A percentile compares a stretch with the other conserved stretches of the same genome.
phyloP scores from a whole-genome alignment of 2,888 invertebrate genomes.

The Plagodis dolabraria region DNA sequence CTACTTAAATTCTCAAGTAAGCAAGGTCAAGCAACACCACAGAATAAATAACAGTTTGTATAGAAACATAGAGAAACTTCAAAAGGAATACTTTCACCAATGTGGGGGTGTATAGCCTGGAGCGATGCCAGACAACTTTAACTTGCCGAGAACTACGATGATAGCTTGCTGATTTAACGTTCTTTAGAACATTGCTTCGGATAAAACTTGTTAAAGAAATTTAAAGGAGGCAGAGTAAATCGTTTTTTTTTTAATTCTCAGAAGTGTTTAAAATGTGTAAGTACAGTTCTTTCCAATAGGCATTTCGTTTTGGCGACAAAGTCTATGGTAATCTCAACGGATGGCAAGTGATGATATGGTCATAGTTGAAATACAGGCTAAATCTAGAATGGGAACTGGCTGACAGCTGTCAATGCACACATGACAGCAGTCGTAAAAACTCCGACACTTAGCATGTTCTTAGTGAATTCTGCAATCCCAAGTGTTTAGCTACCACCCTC shows the following conservation, averaged over 20 bases:
- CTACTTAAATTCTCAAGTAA: conserved; percentile 10
- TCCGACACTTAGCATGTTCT: too few species aligned
- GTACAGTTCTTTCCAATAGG: too few species aligned
- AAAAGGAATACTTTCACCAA: conserved; percentile 50
- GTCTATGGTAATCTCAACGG: too few species aligned
- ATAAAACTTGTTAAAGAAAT: background rate
- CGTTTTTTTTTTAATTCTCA: background rate
- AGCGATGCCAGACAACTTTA: conserved; percentile 46
- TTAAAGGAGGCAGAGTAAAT: background rate
- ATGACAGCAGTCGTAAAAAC: too few species aligned
- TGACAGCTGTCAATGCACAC: too few species aligned
- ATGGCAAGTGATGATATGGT: too few species aligned
- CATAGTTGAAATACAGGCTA: too few species aligned
- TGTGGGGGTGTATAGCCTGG: conserved; percentile 44
- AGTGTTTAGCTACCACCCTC: too few species aligned
- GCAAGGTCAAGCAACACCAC: background rate
- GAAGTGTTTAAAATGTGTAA: too few species aligned
- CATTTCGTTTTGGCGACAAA: too few species aligned
- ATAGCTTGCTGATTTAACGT: background rate
- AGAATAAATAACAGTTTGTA: background rate
- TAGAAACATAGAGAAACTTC: conserved; percentile 21
- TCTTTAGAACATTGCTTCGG: background rate
- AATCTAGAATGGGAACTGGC: too few species aligned
- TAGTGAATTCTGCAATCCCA: too few species aligned
- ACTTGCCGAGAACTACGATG: conserved; percentile 27